These are phyloP conservation scores for Pteria penguin DNA, from an alignment of 2,888 invertebrate genomes.

Conservation along the genomic window DNA sequence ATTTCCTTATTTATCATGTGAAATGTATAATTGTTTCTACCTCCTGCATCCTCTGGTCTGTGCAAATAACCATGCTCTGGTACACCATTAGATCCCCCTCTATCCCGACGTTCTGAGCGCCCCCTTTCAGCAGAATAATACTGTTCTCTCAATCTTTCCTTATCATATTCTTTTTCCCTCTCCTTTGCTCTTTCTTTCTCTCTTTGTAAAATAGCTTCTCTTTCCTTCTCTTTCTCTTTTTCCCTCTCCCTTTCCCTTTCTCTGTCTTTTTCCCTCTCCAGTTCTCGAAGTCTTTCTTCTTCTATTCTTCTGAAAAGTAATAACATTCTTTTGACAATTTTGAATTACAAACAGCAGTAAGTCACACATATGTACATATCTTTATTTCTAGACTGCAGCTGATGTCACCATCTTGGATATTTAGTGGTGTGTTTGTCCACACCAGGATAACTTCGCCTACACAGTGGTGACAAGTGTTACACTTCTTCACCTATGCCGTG, in stretches of 20 bases:
- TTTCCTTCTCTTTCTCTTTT: conserved; percentile 82
- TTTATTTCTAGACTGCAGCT: too few species aligned
- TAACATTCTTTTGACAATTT: conserved; percentile 6
- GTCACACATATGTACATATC: background rate
- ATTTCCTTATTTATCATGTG: background rate
- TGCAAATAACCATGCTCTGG: conserved; percentile 11
- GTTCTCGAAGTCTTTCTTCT: conserved; percentile 80
- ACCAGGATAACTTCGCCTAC: too few species aligned
- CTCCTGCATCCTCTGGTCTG: conserved; percentile 26
- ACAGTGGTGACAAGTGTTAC: too few species aligned
- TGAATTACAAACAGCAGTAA: background rate
- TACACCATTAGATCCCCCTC: background rate
- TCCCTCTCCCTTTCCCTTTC: conserved; percentile 59
- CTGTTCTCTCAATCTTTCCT: conserved; percentile 47
- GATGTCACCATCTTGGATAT: too few species aligned
- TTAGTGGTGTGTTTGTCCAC: too few species aligned
- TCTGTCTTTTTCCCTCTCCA: conserved; percentile 70
- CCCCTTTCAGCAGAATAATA: conserved; percentile 26
- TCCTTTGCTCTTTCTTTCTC: conserved; percentile 72
- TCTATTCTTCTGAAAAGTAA: conserved; percentile 62
- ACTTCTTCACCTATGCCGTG: too few species aligned
- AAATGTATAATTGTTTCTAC: background rate
- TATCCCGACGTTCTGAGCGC: conserved; percentile 7
- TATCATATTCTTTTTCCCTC: conserved; percentile 81
- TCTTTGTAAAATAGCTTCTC: conserved; percentile 83